Conservation (phyloP, 2,888 invertebrate genomes). For the Drosophila peninsularis region DNA sequence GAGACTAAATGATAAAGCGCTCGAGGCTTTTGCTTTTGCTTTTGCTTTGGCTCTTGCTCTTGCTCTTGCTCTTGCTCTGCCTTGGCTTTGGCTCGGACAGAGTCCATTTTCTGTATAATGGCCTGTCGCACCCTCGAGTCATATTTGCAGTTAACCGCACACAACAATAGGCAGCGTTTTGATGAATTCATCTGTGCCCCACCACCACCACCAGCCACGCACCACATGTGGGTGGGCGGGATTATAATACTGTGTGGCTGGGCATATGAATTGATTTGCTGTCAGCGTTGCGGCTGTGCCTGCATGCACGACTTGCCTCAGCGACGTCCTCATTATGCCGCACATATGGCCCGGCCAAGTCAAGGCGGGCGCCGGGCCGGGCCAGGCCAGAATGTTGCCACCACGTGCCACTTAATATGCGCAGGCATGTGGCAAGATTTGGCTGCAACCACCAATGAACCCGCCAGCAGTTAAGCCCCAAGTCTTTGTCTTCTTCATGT, state of each 20-base stretch:
- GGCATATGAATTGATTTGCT: conserved; percentile 79
- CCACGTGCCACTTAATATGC: conserved; percentile 77
- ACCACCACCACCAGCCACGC: conserved; percentile 3
- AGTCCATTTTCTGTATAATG: conserved; percentile 63
- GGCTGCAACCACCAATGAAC: conserved; percentile 42
- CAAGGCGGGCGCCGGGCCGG: conserved; percentile 15
- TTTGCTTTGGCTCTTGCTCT: background rate
- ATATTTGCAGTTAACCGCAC: conserved; percentile 73
- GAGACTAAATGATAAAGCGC: conserved; percentile 70
- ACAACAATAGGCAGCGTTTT: conserved; percentile 60
- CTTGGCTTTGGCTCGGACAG: conserved; percentile 21
- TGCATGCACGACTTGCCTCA: conserved; percentile 74
- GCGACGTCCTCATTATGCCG: conserved; percentile 72
- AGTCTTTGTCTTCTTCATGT: conserved; percentile 30
- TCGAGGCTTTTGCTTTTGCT: conserved; percentile 21
- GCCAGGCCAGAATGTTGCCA: conserved; percentile 33
- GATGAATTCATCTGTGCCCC: conserved; percentile 59
- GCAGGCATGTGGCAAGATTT: conserved; percentile 73
- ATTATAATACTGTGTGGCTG: conserved; percentile 13
- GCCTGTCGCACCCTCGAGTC: conserved; percentile 65
- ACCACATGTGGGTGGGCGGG: conserved; percentile 15
- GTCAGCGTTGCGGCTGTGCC: conserved; percentile 50
- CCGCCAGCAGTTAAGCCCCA: conserved; percentile 22
- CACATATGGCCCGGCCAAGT: conserved; percentile 65
- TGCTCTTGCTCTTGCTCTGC: background rate